Evolutionary conservation across 2,113 vertebrate species (phyloP), one percentile per base, ranked within the genome.

Genomic region (Oncorhynchus kisutch): DNA sequence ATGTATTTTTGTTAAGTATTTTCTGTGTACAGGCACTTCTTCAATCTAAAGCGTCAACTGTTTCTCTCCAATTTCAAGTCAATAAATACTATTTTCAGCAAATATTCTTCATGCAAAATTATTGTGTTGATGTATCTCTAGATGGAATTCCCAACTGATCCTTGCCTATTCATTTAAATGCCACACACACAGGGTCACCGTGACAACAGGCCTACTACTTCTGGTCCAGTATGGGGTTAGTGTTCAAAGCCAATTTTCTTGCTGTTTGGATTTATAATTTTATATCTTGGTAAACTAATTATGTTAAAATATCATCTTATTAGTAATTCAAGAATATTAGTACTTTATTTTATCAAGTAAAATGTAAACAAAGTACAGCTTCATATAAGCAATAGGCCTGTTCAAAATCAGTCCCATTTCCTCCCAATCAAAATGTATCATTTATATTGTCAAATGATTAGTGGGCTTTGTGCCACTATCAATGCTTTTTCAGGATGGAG

Each of bases 401-500:
- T 22, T 18, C 22, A 20, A 45, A 12, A 45, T 45, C 39, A 45
- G 57, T 29, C 5, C 14, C 27, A n/a, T 39, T 13, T 9, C 39
- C 7, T 24, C 34, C 1, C 72, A 9, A 72, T n/a, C 45, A 25
- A 49, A 51, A 25, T 67, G 25, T 54, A 29, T 22, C 18, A 45
- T 48, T 24, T 67, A 51, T 25, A 31, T 49, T 45, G 39, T 67
- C 31, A 29, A 72, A 73, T 68, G 39, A 29, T 31, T 64, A 66
- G 25, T 71, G 59, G 29, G 25, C 73, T 68, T 62, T 76, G 27
- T 54, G 74, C 57, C 54, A 73, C 64, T 18, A 51, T 74, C 75
- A 77, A 29, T 34, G 73, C 51, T 81, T 81, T 81, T 81, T 73
- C 71, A 81, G 67, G 62, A 81, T 71, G 79, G 75, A 65, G 51